Conservation (phyloP, 2,888 invertebrate species). For the Erebia ligea region DNA sequence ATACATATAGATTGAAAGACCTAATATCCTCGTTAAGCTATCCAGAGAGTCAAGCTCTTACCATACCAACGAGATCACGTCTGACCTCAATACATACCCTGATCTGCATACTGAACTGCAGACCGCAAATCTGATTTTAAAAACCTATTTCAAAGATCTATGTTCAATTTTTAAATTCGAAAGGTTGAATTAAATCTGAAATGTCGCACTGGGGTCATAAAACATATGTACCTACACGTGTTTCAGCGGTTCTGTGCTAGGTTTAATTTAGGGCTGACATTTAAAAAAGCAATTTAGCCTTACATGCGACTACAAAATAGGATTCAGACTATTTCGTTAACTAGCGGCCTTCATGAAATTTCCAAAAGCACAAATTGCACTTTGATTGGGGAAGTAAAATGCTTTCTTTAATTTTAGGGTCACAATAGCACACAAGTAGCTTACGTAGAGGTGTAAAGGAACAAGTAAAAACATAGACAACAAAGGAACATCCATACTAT, state of each 20-base stretch:
- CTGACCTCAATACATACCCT: constrained; percentile 33
- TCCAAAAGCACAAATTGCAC: too few species aligned
- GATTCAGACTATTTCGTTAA: neutral
- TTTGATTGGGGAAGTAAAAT: too few species aligned
- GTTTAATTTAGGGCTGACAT: neutral
- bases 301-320: neutral
- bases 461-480: too few species aligned
- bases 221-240: neutral
- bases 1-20: constrained; percentile 11
- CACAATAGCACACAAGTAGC: too few species aligned
- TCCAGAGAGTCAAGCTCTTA: constrained; percentile 14
- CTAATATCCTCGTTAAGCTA: constrained; percentile 22
- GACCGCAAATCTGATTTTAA: constrained; percentile 6
- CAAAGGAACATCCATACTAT: too few species aligned
- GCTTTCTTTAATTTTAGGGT: too few species aligned
- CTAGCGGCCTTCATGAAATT: too few species aligned
- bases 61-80: constrained; percentile 37
- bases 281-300: neutral
- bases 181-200: neutral
- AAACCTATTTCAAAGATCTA: constrained; percentile 14
- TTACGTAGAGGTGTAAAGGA: too few species aligned
- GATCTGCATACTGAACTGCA: constrained; percentile 29
- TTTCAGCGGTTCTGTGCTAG: neutral
- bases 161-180: neutral
- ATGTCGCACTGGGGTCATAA: neutral